phyloP scores from a whole-genome alignment of 1,140 invertebrate genomes.

The Panagrolaimus sp. region DNA sequence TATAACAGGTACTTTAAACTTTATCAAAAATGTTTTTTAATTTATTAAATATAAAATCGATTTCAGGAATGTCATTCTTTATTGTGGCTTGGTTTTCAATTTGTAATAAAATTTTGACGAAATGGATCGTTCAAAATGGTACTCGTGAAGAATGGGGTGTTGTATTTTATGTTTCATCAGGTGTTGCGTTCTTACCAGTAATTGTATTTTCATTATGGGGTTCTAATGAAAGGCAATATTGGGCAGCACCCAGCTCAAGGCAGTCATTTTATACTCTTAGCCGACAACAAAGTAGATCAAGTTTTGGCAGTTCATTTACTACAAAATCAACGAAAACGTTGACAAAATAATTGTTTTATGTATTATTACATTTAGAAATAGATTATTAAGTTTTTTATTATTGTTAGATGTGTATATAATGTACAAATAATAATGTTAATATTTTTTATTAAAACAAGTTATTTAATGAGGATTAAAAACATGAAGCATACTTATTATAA shows the following conservation, averaged over 20 bases:
- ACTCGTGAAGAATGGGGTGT: constrained; percentile 49
- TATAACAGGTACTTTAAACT: constrained; percentile 46
- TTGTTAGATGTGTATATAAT: no score
- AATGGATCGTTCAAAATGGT: constrained; percentile 54
- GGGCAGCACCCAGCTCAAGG: constrained; percentile 32
- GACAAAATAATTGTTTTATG: no score
- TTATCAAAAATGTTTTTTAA: background rate
- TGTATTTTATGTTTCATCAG: constrained; percentile 53
- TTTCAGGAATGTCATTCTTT: constrained; percentile 32
- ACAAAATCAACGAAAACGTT: constrained; percentile 3
- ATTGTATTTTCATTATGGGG: constrained; percentile 53
- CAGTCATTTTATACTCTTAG: constrained; percentile 13
- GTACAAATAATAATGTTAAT: no score
- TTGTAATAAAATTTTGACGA: constrained; percentile 54
- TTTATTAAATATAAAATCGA: background rate
- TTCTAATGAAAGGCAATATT: constrained; percentile 43
- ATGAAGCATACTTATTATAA: no score
- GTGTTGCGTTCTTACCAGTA: constrained; percentile 50
- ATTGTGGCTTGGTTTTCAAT: constrained; percentile 57
- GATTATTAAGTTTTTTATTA: no score
- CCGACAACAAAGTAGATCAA: constrained; percentile 10
- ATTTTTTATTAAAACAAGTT: no score
- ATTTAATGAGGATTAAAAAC: no score
- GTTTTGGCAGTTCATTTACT: background rate
- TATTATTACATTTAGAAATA: no score